A percentile compares a stretch with the other conserved stretches of the same genome.
These are phyloP conservation scores for Actenoides hombroni DNA, from an alignment of 2,113 vertebrate genomes.

Conservation along the genomic window DNA sequence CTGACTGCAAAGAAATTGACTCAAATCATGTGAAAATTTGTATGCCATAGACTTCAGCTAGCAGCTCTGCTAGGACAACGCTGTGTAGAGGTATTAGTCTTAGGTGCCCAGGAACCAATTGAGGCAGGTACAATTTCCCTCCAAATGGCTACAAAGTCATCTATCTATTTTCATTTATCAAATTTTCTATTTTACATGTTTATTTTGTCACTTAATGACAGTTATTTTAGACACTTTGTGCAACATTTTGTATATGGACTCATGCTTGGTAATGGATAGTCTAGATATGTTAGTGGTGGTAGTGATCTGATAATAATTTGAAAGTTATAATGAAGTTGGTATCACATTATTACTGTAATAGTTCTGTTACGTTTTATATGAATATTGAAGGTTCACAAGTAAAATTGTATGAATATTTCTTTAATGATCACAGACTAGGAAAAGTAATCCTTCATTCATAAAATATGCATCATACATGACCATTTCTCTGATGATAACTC, in stretches of 20 bases:
- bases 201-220: not conserved
- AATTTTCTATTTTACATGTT: not conserved
- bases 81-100: not conserved
- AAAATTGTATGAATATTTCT: not conserved
- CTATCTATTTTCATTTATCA: not conserved
- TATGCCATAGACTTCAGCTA: not conserved
- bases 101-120: not conserved
- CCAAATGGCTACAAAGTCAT: not conserved
- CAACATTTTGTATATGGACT: not conserved
- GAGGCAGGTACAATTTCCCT: not conserved
- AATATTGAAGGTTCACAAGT: not conserved
- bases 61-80: not conserved
- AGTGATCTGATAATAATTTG: not conserved
- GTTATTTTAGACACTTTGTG: not conserved
- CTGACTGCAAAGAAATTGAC: not conserved
- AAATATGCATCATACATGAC: constrained; percentile 12
- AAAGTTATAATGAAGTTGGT: not conserved
- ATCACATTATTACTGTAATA: not conserved
- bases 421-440: not conserved
- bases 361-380: not conserved
- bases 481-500: not conserved
- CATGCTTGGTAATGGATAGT: not conserved
- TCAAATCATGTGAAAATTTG: not conserved
- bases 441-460: constrained; percentile 1
- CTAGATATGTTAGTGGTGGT: not conserved